These are phyloP conservation scores for Pogonocherus hispidulus DNA, from an alignment of 2,888 invertebrate species.

Conservation along the genomic window DNA sequence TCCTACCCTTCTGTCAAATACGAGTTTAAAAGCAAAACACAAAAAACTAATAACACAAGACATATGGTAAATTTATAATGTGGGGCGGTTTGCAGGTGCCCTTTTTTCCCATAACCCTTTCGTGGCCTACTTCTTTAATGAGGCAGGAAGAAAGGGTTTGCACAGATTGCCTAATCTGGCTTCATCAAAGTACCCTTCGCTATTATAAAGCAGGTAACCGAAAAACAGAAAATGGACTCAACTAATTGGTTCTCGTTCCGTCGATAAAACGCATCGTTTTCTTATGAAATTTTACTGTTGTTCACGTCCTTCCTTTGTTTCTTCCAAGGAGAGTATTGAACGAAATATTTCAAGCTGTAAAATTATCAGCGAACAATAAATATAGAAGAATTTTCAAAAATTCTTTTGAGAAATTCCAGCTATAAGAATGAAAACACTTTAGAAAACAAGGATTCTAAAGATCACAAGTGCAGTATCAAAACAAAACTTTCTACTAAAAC, in stretches of 20 bases:
- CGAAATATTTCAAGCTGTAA: too few species aligned
- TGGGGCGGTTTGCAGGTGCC: conserved; percentile 62
- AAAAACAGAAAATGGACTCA: conserved; percentile 24
- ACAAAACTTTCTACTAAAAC: too few species aligned
- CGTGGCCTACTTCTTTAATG: conserved; percentile 64
- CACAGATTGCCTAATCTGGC: conserved; percentile 61
- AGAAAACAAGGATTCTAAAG: too few species aligned
- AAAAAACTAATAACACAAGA: conserved; percentile 50
- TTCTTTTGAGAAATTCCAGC: too few species aligned
- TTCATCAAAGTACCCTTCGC: conserved; percentile 40
- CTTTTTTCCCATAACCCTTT: conserved; percentile 64
- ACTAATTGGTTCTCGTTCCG: conserved; percentile 25
- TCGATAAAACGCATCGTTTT: not conserved
- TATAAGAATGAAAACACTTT: too few species aligned
- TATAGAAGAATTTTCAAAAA: too few species aligned
- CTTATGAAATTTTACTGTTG: conserved; percentile 7
- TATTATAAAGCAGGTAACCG: conserved; percentile 35
- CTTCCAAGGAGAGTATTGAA: not conserved
- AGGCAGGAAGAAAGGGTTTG: conserved; percentile 61
- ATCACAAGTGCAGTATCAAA: too few species aligned
- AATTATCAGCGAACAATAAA: too few species aligned
- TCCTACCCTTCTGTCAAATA: conserved; percentile 46
- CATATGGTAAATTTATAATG: conserved; percentile 61
- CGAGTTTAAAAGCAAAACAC: conserved; percentile 36
- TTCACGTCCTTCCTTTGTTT: not conserved